Evolutionary conservation across 2,888 invertebrate genomes (phyloP), one percentile per base, ranked within the genome.

Genomic region (Drosophila aldrichi): DNA sequence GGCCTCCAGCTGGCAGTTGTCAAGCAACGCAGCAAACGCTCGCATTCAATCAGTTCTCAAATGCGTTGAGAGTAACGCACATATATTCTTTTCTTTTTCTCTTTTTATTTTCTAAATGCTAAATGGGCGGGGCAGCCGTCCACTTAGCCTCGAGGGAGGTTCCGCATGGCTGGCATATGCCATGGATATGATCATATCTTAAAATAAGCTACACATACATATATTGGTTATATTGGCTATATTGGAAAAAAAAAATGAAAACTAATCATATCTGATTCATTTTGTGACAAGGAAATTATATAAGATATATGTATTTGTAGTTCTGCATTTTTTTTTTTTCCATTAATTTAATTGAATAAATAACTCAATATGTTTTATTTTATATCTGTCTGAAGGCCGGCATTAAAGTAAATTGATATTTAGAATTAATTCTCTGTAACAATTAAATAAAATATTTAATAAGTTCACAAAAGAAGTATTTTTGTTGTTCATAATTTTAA

Each of bases 41-140:
- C 63, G 48, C 65, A 82, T 72, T 74, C 82, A 82, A 87, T 82
- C 82, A 84, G 76, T 78, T 82, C 55, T 72, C 64, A 72, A 77
- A 72, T 64, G 63, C 67, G 57, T 38, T 38, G 36, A 38, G 36
- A 40, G 40, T n/a, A 63, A 40, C 34, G 48, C 40, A 40, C 40
- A 40, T 16, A 40, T 16, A 38, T 38, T 38, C 8, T 8, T 36
- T 16, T 14, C 12, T 14, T 22, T 22, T 38, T 2, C n/a, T 8
- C 16, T 16, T 14, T 36, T 14, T n/a, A n/a, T 38, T 7, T 16
- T 51, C 36, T 20, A 34, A 51, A 51, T 12, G 25, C 18, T n/a
- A 8, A 6, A 14, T 14, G 34, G 18, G 29, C 36, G 18, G n/a
- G 38, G 16, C 36, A 12, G 20, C 22, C 5, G 40, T 38, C 29